Percentiles rank a stretch among this genome's conserved stretches.
These are phyloP conservation scores for Piezodorus guildinii DNA, from an alignment of 1,140 invertebrate genomes.

Conservation along the genomic window DNA sequence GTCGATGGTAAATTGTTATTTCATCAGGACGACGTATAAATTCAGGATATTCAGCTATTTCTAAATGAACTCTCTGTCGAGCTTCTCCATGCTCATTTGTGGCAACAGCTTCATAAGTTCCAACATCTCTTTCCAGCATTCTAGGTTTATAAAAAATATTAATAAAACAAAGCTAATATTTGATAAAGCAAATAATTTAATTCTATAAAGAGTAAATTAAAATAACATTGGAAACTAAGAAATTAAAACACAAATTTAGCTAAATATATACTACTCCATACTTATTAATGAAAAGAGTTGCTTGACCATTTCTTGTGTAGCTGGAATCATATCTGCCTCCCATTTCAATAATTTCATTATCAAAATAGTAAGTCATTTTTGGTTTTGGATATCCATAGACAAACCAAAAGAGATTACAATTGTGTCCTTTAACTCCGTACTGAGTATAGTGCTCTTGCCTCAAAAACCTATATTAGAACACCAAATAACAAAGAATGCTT, in stretches of 20 bases:
- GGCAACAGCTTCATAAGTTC: conserved; percentile 84
- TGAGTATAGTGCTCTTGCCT: conserved; percentile 71
- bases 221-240: neutral
- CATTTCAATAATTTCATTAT: conserved; percentile 66
- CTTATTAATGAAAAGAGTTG: conserved; percentile 75
- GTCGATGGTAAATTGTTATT: conserved; percentile 58
- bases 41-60: conserved; percentile 82
- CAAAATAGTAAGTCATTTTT: conserved; percentile 76
- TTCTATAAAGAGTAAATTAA: neutral
- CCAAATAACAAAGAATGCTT: neutral
- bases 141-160: conserved; percentile 34
- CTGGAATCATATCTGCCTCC: conserved; percentile 71
- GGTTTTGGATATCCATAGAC: conserved; percentile 89
- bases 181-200: neutral
- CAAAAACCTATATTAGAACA: conserved; percentile 47
- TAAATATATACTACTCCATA: conserved; percentile 31
- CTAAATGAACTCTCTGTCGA: conserved; percentile 66
- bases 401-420: conserved; percentile 78
- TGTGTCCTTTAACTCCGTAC: conserved; percentile 80
- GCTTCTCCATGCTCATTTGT: conserved; percentile 85
- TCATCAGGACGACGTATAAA: conserved; percentile 81
- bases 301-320: conserved; percentile 79
- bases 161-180: neutral
- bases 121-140: conserved; percentile 83
- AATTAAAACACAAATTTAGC: neutral